Evolutionary conservation across 2,113 vertebrate genomes (phyloP), one percentile per base, ranked within the genome.

Genomic region (Myotis yumanensis): DNA sequence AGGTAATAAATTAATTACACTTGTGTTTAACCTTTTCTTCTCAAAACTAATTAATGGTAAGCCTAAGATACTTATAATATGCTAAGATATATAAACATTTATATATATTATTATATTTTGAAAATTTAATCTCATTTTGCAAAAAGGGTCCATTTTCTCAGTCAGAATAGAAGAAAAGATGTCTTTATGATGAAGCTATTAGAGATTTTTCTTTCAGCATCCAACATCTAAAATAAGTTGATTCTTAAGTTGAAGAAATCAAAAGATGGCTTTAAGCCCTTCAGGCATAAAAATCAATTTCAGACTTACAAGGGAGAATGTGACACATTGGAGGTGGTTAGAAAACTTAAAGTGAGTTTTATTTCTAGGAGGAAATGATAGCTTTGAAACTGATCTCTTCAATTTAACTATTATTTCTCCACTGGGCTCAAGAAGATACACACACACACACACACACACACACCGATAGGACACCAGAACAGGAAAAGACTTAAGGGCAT

Each of bases 1-100:
- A 93, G 17, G 35, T 77, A 93, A 95, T 90, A 96, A 96, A 92
- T 90, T 62, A 84, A 91, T 87, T 94, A 32, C 8, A 69, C 37
- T 94, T 92, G 81, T 73, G 52, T 87, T 96, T 72, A 75, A 48
- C 5, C 79, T 86, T 59, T 72, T 80, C 66, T 86, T 95, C 81
- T 93, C 6, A 17, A 73, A 57, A 91, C 40, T 46, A 84, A 69
- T 79, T 90, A 87, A 66, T 66, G 25, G 8, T 40, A 97, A 93
- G 46, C 5, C n/a, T 77, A 88, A 87, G 28, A 83, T 28, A 72
- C 40, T 87, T 91, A 59, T 48, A 79, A 72, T 15, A 11, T 84
- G 10, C 51, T 81, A n/a, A 86, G 40, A 48, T 95, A 77, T 48
- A 32, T 51, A 83, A 23, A 87, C n/a, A 89, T 32, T 46, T 68